Conservation (phyloP, 2,797 vertebrate species). For the Euthynnus affinis region DNA sequence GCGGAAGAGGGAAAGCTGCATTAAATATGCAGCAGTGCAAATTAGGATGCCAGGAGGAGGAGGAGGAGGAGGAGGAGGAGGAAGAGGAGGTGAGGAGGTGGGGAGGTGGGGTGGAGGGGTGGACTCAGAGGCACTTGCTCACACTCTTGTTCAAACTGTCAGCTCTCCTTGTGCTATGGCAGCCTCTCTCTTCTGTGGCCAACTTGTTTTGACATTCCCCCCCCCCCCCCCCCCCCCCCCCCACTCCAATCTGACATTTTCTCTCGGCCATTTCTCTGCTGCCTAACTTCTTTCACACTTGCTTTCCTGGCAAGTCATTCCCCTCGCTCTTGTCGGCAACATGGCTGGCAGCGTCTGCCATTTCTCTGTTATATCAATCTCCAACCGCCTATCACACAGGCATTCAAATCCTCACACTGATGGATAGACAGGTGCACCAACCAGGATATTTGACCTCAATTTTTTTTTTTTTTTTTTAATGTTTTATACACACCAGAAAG, state of each 20-base stretch:
- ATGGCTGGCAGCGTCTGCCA: conserved; percentile 51
- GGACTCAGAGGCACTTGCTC: conserved; percentile 35
- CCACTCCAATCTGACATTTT: conserved; percentile 69
- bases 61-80: neutral
- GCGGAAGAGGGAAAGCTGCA: conserved; percentile 58
- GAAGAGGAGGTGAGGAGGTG: too few relatives aligned
- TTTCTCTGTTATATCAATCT: conserved; percentile 35
- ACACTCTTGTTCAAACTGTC: conserved; percentile 58
- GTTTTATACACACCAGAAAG: neutral
- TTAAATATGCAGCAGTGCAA: conserved; percentile 79
- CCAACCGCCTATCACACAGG: conserved; percentile 8
- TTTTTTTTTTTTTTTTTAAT: too few relatives aligned
- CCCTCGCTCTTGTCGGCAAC: conserved; percentile 40
- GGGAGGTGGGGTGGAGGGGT: neutral
- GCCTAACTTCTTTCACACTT: conserved; percentile 63
- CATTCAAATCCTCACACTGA: conserved; percentile 12
- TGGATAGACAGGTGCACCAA: conserved; percentile 38
- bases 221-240: neutral
- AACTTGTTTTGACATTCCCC: conserved; percentile 70
- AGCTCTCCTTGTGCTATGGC: conserved; percentile 37
- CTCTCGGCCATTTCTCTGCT: conserved; percentile 62
- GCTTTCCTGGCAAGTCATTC: conserved; percentile 52
- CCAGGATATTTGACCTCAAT: neutral
- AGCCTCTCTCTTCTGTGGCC: conserved; percentile 56
- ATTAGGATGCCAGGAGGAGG: conserved; percentile 58